A percentile compares a stretch with the other conserved stretches of the same genome.
Evolutionary conservation across 2,888 invertebrate genomes (phyloP).

Genomic region (Dynastes grantii): DNA sequence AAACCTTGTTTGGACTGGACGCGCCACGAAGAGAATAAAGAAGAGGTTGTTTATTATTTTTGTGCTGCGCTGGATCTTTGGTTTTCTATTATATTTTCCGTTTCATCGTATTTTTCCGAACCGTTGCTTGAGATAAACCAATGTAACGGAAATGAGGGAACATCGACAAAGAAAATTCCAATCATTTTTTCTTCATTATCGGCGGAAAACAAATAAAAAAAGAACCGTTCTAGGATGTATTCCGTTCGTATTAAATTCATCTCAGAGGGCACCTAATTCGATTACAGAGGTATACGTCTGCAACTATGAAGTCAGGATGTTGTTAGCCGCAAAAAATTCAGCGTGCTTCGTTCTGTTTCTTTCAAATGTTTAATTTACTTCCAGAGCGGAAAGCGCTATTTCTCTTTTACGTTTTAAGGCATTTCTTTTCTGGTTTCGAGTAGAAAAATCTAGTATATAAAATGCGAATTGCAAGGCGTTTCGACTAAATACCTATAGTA

Average conservation of each 20-base stretch:
- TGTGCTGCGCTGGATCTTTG: neutral
- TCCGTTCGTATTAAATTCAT: constrained; percentile 6
- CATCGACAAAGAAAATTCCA: constrained; percentile 14
- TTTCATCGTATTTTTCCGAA: constrained; percentile 13
- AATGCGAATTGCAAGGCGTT: no score
- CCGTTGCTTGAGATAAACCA: constrained; percentile 17
- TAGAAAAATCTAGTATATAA: neutral
- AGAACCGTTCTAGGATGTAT: neutral
- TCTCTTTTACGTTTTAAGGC: neutral
- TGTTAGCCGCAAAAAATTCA: constrained; percentile 4
- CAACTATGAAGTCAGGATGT: neutral
- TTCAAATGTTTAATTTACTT: constrained; percentile 19
- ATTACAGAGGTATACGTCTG: constrained; percentile 8
- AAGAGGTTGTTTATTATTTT: neutral
- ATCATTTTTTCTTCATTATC: constrained; percentile 27
- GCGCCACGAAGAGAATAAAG: neutral
- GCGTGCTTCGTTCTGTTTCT: neutral
- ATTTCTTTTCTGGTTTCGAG: neutral
- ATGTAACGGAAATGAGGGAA: constrained; percentile 9
- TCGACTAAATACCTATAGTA: no score
- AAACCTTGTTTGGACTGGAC: no score
- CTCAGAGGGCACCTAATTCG: constrained; percentile 21
- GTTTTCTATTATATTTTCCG: constrained; percentile 18
- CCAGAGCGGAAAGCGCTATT: neutral
- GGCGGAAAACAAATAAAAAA: constrained; percentile 10